Conservation (phyloP, 2,113 vertebrate genomes). For the Bagarius yarrelli region DNA sequence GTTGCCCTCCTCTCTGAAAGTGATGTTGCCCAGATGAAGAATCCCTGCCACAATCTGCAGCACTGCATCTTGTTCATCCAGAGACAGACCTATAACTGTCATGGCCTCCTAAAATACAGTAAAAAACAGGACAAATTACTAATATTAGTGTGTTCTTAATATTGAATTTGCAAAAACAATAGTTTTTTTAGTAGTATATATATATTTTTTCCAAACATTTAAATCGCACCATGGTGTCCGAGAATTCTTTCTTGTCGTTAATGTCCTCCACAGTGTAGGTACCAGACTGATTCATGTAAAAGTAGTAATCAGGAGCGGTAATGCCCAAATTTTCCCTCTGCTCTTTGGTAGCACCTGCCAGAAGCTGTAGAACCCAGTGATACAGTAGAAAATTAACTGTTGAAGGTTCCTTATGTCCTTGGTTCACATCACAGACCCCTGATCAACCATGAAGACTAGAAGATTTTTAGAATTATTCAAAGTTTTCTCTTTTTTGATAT, state of each 20-base stretch:
- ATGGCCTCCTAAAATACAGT: conserved; percentile 69
- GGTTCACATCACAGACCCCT: neutral
- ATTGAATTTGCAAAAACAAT: neutral
- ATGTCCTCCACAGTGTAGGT: conserved; percentile 78
- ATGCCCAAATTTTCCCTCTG: conserved; percentile 77
- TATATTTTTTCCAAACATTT: neutral
- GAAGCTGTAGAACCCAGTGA: conserved; percentile 59
- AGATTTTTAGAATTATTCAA: neutral
- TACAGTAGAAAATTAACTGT: neutral
- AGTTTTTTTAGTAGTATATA: neutral
- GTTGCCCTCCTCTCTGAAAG: conserved; percentile 78
- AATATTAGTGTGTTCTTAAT: neutral
- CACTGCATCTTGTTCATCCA: conserved; percentile 72
- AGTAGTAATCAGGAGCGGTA: conserved; percentile 77
- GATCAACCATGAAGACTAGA: neutral
- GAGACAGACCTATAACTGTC: conserved; percentile 73
- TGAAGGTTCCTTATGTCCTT: neutral
- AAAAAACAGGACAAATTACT: conserved; percentile 2
- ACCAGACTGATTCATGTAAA: conserved; percentile 79
- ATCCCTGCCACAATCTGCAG: conserved; percentile 78
- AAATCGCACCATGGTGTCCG: conserved; percentile 72
- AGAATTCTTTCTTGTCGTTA: conserved; percentile 75
- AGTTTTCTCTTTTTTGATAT: neutral
- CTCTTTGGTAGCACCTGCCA: conserved; percentile 67
- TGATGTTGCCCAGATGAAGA: conserved; percentile 79